A percentile compares a stretch with the other conserved stretches of the same genome.
These are phyloP conservation scores for Blastobasis adustella DNA, from an alignment of 2,888 invertebrate genomes.

Conservation along the genomic window DNA sequence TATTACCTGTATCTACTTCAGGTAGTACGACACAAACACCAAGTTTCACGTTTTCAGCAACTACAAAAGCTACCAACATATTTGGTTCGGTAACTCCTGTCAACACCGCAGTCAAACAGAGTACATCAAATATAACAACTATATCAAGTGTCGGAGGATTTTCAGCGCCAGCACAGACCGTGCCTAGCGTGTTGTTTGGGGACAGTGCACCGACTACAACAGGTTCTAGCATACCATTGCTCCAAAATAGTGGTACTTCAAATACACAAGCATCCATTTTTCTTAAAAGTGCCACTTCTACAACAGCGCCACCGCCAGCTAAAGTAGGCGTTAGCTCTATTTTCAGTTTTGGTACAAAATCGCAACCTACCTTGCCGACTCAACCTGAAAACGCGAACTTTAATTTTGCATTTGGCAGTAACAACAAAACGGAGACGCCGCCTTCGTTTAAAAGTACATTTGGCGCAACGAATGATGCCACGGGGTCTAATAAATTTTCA, in stretches of 20 bases:
- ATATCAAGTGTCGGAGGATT: too few species aligned
- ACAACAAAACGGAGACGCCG: conserved; percentile 23
- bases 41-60: conserved; percentile 23
- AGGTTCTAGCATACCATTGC: conserved; percentile 8
- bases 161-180: too few species aligned
- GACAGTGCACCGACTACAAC: too few species aligned
- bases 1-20: too few species aligned
- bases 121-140: too few species aligned
- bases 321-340: conserved; percentile 15
- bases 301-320: conserved; percentile 10
- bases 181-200: too few species aligned
- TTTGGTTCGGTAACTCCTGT: conserved; percentile 1
- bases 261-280: too few species aligned
- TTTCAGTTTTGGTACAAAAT: conserved; percentile 40
- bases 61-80: neutral
- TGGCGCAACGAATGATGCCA: conserved; percentile 15
- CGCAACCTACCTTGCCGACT: conserved; percentile 16
- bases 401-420: conserved; percentile 40
- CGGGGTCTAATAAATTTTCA: conserved; percentile 15
- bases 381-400: conserved; percentile 40
- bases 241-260: conserved; percentile 16
- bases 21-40: conserved; percentile 10
- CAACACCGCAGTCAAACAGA: neutral
- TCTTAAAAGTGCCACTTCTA: conserved; percentile 3
- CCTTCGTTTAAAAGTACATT: conserved; percentile 25